Conservation (phyloP, 35 echinoderm and acorn worm genomes). For the Stichopus chloronotus region DNA sequence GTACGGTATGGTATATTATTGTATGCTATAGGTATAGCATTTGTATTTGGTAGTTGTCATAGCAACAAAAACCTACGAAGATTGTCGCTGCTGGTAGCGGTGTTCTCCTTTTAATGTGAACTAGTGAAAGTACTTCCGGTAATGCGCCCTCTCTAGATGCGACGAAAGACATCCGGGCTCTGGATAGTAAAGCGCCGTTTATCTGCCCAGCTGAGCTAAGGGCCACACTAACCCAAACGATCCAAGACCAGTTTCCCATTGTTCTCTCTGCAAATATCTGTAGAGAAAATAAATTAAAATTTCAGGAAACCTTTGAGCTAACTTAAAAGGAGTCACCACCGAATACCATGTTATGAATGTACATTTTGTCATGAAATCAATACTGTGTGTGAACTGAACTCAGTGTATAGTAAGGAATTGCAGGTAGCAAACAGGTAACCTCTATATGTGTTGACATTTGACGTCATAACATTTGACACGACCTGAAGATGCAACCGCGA, state of each 20-base stretch:
- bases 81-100: constrained; percentile 67
- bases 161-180: constrained; percentile 84
- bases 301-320: neutral
- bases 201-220: neutral
- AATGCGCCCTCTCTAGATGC: constrained; percentile 77
- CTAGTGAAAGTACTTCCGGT: constrained; percentile 74
- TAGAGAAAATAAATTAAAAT: neutral
- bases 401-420: too few relatives aligned
- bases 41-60: too few relatives aligned
- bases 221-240: constrained; percentile 1
- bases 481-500: too few relatives aligned
- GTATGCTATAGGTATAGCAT: too few relatives aligned
- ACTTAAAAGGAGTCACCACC: too few relatives aligned
- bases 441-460: too few relatives aligned
- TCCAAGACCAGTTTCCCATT: constrained; percentile 18
- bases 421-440: too few relatives aligned
- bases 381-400: too few relatives aligned
- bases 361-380: too few relatives aligned
- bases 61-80: constrained; percentile 17
- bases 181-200: constrained; percentile 23
- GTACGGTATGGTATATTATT: too few relatives aligned
- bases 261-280: constrained; percentile 19
- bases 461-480: too few relatives aligned
- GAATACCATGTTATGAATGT: too few relatives aligned
- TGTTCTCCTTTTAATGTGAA: constrained; percentile 66